phyloP scores from a whole-genome alignment of 1,140 invertebrate species.

The Drosophila persimilis region DNA sequence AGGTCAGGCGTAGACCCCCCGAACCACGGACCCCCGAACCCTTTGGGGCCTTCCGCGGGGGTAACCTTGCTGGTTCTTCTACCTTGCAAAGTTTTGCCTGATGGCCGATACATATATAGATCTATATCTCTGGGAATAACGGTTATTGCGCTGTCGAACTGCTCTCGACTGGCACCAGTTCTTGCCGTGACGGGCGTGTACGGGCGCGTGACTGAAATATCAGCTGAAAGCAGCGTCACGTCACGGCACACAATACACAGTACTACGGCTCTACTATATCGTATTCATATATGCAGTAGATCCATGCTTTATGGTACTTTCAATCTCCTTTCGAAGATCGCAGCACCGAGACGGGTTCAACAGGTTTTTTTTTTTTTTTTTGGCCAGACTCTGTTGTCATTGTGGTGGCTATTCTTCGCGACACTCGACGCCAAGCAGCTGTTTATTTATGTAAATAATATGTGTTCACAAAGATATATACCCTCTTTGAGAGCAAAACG shows the following conservation, averaged over 20 bases:
- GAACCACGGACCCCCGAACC: not conserved
- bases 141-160: conserved; percentile 3
- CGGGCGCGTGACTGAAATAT: conserved; percentile 21
- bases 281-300: too few relatives aligned
- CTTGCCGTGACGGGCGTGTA: not conserved
- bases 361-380: conserved; percentile 54
- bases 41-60: conserved; percentile 35
- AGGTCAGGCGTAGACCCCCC: conserved; percentile 55
- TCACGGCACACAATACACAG: not conserved
- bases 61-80: conserved; percentile 63
- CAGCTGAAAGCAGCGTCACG: conserved; percentile 37
- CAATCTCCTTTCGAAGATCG: conserved; percentile 37
- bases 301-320: conserved; percentile 23
- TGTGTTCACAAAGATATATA: not conserved
- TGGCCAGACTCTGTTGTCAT: conserved; percentile 25
- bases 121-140: not conserved
- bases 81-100: not conserved
- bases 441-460: conserved; percentile 38
- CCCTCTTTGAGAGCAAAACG: too few relatives aligned
- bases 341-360: conserved; percentile 53
- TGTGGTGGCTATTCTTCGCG: conserved; percentile 25
- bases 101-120: conserved; percentile 19
- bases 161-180: conserved; percentile 3
- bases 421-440: conserved; percentile 34
- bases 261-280: too few relatives aligned